phyloP scores from a whole-genome alignment of 2,113 vertebrate species.

The Corydoras sp. region DNA sequence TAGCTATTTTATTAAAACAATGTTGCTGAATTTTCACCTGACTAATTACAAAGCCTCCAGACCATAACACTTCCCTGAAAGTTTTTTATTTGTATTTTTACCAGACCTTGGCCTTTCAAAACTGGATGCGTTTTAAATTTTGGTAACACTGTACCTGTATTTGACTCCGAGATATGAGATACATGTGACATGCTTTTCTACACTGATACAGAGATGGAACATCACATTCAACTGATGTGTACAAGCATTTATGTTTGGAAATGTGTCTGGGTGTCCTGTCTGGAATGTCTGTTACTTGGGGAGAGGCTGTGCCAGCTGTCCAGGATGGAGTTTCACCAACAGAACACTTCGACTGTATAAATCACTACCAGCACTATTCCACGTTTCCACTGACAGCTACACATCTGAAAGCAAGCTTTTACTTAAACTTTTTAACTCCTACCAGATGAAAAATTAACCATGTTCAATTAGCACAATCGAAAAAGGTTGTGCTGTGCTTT shows the following conservation, averaged over 20 bases:
- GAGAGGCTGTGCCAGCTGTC: constrained; percentile 48
- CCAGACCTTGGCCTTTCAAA: too few relatives aligned
- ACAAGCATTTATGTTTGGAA: neutral
- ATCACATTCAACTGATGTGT: neutral
- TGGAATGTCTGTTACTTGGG: constrained; percentile 39
- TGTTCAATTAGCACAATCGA: too few relatives aligned
- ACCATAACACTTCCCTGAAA: too few relatives aligned
- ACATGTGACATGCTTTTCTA: too few relatives aligned
- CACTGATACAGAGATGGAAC: neutral
- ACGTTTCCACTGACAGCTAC: neutral
- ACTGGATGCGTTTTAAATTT: too few relatives aligned
- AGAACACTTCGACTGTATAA: constrained; percentile 11
- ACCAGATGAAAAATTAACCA: too few relatives aligned
- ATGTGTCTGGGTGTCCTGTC: constrained; percentile 4
- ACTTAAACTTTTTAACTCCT: neutral
- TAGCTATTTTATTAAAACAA: too few relatives aligned
- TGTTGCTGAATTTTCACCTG: too few relatives aligned
- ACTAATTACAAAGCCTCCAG: too few relatives aligned
- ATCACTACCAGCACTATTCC: constrained; percentile 6
- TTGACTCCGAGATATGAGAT: too few relatives aligned
- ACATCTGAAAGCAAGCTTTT: neutral
- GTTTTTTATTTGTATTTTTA: too few relatives aligned
- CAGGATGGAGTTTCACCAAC: constrained; percentile 41
- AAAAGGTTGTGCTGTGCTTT: neutral
- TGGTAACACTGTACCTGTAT: too few relatives aligned